Percentiles rank a stretch among this genome's conserved stretches.
Conservation (phyloP, 2,113 vertebrate genomes). For the Gavia stellata region DNA sequence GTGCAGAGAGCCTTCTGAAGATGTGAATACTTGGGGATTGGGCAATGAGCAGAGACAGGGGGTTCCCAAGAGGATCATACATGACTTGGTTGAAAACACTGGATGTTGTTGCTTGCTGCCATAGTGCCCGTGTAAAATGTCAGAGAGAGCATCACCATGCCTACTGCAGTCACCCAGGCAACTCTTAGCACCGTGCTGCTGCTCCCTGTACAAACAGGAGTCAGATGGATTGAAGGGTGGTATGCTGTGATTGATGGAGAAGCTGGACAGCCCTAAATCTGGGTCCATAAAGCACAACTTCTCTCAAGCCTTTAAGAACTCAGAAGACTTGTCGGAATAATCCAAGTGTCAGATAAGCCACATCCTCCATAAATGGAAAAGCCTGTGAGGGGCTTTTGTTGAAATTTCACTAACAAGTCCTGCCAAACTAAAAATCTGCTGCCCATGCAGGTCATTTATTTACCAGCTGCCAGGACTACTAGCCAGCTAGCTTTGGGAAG, state of each 20-base stretch:
- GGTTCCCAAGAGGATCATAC: neutral
- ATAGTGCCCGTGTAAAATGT: neutral
- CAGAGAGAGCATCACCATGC: neutral
- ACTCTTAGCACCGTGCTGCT: neutral
- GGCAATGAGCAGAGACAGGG: neutral
- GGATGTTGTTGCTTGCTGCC: neutral
- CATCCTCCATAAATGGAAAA: neutral
- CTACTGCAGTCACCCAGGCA: neutral
- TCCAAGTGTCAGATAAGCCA: neutral
- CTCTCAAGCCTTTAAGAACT: neutral
- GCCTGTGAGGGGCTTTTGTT: neutral
- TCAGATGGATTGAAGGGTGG: neutral
- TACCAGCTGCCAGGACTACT: neutral
- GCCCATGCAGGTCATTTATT: neutral
- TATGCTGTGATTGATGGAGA: neutral
- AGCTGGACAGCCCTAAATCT: neutral
- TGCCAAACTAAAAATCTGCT: neutral
- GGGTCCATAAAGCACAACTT: neutral
- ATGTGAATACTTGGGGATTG: neutral
- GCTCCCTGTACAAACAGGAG: neutral
- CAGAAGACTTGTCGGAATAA: neutral
- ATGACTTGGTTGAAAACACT: neutral
- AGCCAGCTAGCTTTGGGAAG: neutral
- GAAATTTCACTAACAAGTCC: neutral
- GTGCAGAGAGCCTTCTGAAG: neutral